Conservation (phyloP, 2,113 vertebrate species). For the Panthera leo region DNA sequence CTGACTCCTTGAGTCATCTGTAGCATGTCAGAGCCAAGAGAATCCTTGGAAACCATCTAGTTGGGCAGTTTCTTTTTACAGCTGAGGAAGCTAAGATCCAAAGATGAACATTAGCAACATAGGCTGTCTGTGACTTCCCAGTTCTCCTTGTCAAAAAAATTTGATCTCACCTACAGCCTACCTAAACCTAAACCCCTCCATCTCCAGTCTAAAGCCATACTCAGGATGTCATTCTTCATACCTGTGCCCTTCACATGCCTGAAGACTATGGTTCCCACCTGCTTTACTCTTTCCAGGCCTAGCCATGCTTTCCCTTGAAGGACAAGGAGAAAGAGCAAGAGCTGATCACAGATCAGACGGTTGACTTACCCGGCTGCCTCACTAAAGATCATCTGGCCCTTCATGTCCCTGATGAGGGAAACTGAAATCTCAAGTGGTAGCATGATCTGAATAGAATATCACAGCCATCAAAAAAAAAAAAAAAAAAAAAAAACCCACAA, state of each 20-base stretch:
- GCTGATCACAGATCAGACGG: not conserved
- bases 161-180: not conserved
- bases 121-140: not conserved
- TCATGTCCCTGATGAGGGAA: not conserved
- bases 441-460: not conserved
- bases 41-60: not conserved
- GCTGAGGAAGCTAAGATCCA: not conserved
- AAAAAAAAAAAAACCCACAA: too few relatives aligned
- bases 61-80: not conserved
- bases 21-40: not conserved
- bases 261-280: not conserved
- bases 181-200: not conserved
- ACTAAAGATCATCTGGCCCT: not conserved
- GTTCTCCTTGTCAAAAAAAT: not conserved
- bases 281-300: not conserved
- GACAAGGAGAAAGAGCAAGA: not conserved
- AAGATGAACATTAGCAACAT: not conserved
- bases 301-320: not conserved
- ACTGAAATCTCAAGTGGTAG: not conserved
- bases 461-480: not conserved
- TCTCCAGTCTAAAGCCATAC: not conserved
- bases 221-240: not conserved
- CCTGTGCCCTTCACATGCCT: accelerated
- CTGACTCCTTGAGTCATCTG: not conserved
- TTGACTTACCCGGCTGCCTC: not conserved